phyloP scores from a whole-genome alignment of 2,113 vertebrate genomes.

The Platichthys stellatus region DNA sequence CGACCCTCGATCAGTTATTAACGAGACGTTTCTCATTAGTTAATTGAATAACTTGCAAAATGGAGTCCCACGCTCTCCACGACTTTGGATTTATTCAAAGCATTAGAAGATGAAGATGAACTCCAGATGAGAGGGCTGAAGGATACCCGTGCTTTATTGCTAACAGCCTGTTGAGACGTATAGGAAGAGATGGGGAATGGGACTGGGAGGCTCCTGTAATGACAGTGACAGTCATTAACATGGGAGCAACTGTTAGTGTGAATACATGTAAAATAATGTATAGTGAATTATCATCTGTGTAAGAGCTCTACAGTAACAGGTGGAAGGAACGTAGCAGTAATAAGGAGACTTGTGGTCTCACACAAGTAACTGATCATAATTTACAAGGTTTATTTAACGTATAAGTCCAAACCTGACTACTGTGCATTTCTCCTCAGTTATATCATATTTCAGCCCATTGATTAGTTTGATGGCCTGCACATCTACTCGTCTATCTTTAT shows the following conservation, averaged over 20 bases:
- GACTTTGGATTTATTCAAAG: slow-evolving; percentile 64
- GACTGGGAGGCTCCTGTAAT: slow-evolving; percentile 22
- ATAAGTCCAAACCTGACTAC: neutral
- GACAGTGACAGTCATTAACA: slow-evolving; percentile 48
- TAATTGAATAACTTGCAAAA: slow-evolving; percentile 73
- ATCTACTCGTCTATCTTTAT: too few species aligned
- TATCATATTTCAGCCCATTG: too few species aligned
- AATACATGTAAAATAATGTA: slow-evolving; percentile 22
- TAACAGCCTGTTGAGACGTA: slow-evolving; percentile 55
- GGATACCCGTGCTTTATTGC: slow-evolving; percentile 57
- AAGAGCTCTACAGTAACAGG: slow-evolving; percentile 9
- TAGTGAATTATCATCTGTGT: slow-evolving; percentile 21
- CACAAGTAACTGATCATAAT: neutral
- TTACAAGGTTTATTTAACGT: too few species aligned
- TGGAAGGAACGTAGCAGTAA: neutral
- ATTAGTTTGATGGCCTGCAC: too few species aligned
- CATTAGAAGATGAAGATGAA: slow-evolving; percentile 63
- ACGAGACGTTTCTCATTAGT: slow-evolving; percentile 69
- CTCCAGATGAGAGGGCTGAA: slow-evolving; percentile 45
- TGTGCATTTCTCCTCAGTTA: neutral
- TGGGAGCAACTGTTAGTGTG: slow-evolving; percentile 12
- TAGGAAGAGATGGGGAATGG: slow-evolving; percentile 37
- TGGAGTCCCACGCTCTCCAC: slow-evolving; percentile 29
- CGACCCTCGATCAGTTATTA: slow-evolving; percentile 68
- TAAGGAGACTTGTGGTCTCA: neutral